phyloP scores from a whole-genome alignment of 1,140 invertebrate species.

The Zaprionus camerounensis region DNA sequence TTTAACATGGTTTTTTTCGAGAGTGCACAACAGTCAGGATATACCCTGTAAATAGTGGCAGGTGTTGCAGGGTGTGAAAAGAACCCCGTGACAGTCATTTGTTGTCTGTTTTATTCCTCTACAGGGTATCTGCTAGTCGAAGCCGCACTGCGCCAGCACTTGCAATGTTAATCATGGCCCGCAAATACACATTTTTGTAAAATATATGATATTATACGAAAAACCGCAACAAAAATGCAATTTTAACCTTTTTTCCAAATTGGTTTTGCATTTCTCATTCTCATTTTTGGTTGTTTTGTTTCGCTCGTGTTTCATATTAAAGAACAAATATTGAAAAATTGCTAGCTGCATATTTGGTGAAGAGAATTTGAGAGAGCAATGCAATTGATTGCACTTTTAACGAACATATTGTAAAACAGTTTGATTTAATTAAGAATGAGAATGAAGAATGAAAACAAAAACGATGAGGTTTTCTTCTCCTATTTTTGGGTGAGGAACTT shows the following conservation, averaged over 20 bases:
- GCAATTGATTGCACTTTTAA: conserved; percentile 42
- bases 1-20: not conserved
- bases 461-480: not conserved
- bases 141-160: too few relatives aligned
- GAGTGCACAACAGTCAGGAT: too few relatives aligned
- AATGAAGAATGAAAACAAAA: conserved; percentile 11
- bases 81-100: not conserved
- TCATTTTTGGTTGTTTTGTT: not conserved
- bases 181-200: conserved; percentile 32
- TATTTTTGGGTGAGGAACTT: not conserved
- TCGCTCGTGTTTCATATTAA: conserved; percentile 13
- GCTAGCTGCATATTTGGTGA: conserved; percentile 21
- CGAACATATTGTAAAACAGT: conserved; percentile 37
- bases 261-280: conserved; percentile 1
- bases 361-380: conserved; percentile 15
- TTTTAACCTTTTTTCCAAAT: conserved; percentile 1
- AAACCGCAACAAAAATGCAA: conserved; percentile 22
- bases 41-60: conserved; percentile 8
- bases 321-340: conserved; percentile 31
- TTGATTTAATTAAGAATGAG: conserved; percentile 40
- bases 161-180: conserved; percentile 1
- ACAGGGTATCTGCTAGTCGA: conserved; percentile 3
- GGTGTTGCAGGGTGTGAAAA: not conserved
- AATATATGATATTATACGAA: conserved; percentile 17
- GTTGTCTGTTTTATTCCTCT: not conserved